Evolutionary conservation across 1,140 invertebrate genomes (phyloP), one percentile per base, ranked within the genome.

Genomic region (Diabrotica undecimpunctata): DNA sequence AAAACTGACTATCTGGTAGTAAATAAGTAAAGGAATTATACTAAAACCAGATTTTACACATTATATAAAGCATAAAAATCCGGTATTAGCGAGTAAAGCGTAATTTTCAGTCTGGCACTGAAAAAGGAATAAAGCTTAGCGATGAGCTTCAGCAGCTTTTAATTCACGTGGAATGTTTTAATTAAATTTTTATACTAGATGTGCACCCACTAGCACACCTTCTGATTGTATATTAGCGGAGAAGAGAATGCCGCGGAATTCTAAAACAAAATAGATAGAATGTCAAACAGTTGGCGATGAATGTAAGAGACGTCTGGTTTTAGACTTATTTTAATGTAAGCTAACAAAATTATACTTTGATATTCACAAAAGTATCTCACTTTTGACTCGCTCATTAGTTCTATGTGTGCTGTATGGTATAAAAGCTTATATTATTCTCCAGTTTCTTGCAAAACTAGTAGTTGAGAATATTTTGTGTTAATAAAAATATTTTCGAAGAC

Each of bases 161-260:
- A 59, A 59, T 37, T 36, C 14, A 54, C n/a, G 56, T 58, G 55
- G 64, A 65, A 65, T 65, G 64, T 65, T 65, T 65, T 65, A 65
- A 65, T 65, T 65, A 65, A 65, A 65, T 65, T 65, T 65, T 65
- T 65, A 65, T 37, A 59, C 36, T 39, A 38, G 57, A 25, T 36
- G 41, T 14, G 36, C 37, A 59, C 57, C 57, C 36, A 50, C n/a
- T 6, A 13, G 6, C 39, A 25, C 41, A 46, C 41, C 8, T n/a
- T 46, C 25, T 46, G 41, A n/a, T 46, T 46, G 41, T 46, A 46
- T 46, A 46, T 46, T 46, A 46, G 41, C n/a, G 41, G 25, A 25
- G 25, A 4, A 25, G 25, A 25, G 25, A 25, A 25, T 25, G 25
- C 25, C 25, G 25, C 25, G 25, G 25, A 25, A 25, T 25, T 25